These are phyloP conservation scores for Sitta europaea DNA, from an alignment of 2,113 vertebrate species.

Conservation along the genomic window DNA sequence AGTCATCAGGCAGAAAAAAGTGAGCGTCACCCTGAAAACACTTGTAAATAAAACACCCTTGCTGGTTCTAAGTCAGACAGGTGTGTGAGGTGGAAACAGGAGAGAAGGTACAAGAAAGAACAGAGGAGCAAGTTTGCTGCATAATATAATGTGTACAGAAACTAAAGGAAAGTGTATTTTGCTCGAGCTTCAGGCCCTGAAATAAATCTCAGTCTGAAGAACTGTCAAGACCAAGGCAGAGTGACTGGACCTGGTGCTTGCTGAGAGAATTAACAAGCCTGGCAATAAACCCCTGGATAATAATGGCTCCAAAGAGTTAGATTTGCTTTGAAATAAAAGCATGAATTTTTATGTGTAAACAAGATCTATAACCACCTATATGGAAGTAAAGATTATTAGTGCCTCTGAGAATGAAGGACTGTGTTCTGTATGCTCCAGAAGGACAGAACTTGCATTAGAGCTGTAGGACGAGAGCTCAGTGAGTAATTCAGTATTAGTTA, in stretches of 20 bases:
- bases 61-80: rapidly evolving
- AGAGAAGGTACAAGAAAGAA: not conserved
- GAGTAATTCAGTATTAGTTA: not conserved
- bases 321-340: constrained; percentile 54
- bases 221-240: not conserved
- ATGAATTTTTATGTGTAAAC: not conserved
- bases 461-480: not conserved
- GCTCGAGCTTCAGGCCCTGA: rapidly evolving
- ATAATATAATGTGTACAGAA: not conserved
- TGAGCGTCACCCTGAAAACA: not conserved
- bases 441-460: not conserved
- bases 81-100: not conserved
- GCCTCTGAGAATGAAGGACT: not conserved
- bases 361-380: not conserved
- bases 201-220: not conserved
- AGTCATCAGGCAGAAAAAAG: not conserved
- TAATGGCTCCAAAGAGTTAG: not conserved
- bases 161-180: not conserved
- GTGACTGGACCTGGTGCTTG: constrained; percentile 29
- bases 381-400: not conserved
- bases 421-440: not conserved
- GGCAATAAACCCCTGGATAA: not conserved
- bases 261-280: not conserved
- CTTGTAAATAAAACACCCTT: not conserved
- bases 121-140: not conserved